Conservation (phyloP, 1,140 invertebrate genomes). For the Drosophila ohnishii region DNA sequence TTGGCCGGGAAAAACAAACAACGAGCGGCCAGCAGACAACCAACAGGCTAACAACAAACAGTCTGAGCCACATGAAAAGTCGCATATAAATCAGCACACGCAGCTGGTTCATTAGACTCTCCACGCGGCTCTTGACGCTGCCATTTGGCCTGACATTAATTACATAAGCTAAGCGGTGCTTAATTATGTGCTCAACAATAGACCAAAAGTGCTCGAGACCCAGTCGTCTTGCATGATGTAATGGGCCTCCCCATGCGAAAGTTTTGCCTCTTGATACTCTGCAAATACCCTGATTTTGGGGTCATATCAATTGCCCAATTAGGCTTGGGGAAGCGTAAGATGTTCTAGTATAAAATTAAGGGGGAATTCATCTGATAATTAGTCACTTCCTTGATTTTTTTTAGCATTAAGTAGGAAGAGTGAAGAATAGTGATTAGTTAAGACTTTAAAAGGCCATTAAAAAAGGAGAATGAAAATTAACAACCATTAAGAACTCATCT, state of each 20-base stretch:
- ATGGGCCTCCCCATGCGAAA: constrained; percentile 61
- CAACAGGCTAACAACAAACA: constrained; percentile 14
- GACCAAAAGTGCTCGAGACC: constrained; percentile 62
- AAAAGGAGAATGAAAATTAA: neutral
- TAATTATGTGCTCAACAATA: constrained; percentile 80
- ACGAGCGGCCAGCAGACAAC: constrained; percentile 3
- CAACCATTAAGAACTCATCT: constrained; percentile 1
- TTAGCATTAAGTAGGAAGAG: neutral
- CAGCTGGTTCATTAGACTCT: constrained; percentile 76
- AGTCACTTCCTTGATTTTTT: neutral
- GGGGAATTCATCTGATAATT: too few relatives aligned
- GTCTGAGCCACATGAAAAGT: constrained; percentile 40
- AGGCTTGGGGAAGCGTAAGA: neutral
- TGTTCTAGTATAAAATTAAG: neutral
- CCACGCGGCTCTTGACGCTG: constrained; percentile 52
- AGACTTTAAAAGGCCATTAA: neutral
- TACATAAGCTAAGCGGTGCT: constrained; percentile 78
- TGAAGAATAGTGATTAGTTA: too few relatives aligned
- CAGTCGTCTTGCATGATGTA: constrained; percentile 61
- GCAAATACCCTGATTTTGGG: neutral
- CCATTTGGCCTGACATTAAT: constrained; percentile 68
- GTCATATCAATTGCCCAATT: neutral
- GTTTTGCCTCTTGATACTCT: constrained; percentile 40
- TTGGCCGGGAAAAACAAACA: constrained; percentile 49
- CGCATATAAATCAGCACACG: constrained; percentile 77